A percentile compares a stretch with the other conserved stretches of the same genome.
These are phyloP conservation scores for Heterohyrax brucei DNA, from an alignment of 2,797 vertebrate species.

Conservation along the genomic window DNA sequence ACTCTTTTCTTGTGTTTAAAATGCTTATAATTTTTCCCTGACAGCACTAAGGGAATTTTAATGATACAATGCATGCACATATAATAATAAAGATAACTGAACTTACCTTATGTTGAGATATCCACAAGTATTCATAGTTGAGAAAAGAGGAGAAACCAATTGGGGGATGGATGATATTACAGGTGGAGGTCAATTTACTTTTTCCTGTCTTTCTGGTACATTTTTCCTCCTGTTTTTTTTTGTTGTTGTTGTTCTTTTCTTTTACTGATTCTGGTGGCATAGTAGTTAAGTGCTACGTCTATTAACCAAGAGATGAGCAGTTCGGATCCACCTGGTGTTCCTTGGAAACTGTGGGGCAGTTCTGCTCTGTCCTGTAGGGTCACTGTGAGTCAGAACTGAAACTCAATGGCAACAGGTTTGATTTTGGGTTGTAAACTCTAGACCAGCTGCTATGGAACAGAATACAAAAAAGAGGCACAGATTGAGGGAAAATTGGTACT, in stretches of 20 bases:
- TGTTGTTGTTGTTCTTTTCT: neutral
- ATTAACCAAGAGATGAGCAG: too few relatives aligned
- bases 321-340: too few relatives aligned
- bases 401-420: too few relatives aligned
- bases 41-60: constrained; percentile 16
- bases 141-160: neutral
- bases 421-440: neutral
- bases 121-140: neutral
- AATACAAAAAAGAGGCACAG: neutral
- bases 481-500: neutral
- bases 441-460: neutral
- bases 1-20: constrained; percentile 54
- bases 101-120: neutral
- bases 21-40: constrained; percentile 43
- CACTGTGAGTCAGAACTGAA: too few relatives aligned
- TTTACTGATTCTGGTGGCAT: neutral
- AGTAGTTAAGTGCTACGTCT: too few relatives aligned
- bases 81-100: neutral
- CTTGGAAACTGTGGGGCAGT: too few relatives aligned
- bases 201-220: neutral
- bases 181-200: constrained; percentile 35
- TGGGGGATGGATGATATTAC: neutral
- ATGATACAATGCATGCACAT: neutral
- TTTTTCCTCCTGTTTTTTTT: neutral
- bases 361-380: too few relatives aligned